Evolutionary conservation across 2,797 vertebrate species (phyloP), one percentile per base, ranked within the genome.

Genomic region (Macrochelys suwanniensis): DNA sequence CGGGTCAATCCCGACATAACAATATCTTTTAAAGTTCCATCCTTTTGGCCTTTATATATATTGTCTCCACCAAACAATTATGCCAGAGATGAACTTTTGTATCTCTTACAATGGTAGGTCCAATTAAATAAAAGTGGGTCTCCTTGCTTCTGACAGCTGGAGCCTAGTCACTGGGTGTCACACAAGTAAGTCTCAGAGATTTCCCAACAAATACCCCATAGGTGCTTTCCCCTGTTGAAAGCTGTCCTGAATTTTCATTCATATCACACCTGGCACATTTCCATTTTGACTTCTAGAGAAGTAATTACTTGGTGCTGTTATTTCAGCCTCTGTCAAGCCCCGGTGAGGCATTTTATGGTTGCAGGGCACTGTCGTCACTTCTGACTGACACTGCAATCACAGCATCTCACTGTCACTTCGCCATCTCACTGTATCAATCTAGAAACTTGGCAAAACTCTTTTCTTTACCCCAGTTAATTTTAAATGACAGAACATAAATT

Each of bases 381-480:
- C 93, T 92, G 59, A 12, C 51, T 28, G 54, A 50, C 37, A 23
- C 28, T 23, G 53, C 84, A 88, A 50, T 95, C 90, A 85, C 53
- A 79, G 82, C 47, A 25, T 68, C 49, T 71, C 21, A 76, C 80
- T 37, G 11, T 71, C 2, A 0, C 65, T 90, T 88, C 42, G n/a
- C 59, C 85, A 53, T 93, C 85, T 80, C 86, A 92, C 74, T 91
- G 79, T 53, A 37, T 80, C 50, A 94, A 7, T n/a, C 87, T 71
- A 77, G 68, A 85, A 90, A 94, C 42, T 84, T 92, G 91, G 84
- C 90, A 95, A 91, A 94, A 89, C 49, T 89, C 47, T 71, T 51
- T 92, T 94, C 93, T 94, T 88, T 88, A 90, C 50, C 50, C 42
- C 65, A 61, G 33, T 85, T 94, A 42, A 87, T 96, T 95, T 92